A percentile compares a stretch with the other conserved stretches of the same genome.
These are phyloP conservation scores for Amiota minor DNA, from an alignment of 2,888 invertebrate genomes.

Conservation along the genomic window DNA sequence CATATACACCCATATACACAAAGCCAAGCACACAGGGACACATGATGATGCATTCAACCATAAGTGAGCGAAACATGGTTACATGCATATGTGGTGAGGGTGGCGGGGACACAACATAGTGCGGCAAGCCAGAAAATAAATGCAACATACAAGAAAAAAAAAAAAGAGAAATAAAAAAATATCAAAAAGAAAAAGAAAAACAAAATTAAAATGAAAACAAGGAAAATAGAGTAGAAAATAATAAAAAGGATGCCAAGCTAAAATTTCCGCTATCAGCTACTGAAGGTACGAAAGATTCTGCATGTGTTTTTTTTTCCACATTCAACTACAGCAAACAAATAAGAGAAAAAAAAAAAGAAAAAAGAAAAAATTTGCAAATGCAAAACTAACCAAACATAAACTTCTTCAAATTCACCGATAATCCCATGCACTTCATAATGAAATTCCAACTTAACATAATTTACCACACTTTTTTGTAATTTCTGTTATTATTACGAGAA, in stretches of 20 bases:
- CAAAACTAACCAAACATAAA: background rate
- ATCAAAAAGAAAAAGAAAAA: background rate
- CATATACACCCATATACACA: slow-evolving; percentile 34
- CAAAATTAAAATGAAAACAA: too few species aligned
- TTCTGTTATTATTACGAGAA: too few species aligned
- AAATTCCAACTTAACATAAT: too few species aligned
- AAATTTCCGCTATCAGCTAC: too few species aligned
- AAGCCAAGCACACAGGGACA: slow-evolving; percentile 40
- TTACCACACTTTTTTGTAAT: too few species aligned
- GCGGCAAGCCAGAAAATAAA: slow-evolving; percentile 3
- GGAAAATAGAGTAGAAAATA: background rate
- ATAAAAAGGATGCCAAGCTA: background rate
- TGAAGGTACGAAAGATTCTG: background rate
- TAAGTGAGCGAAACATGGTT: too few species aligned
- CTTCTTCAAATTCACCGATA: too few species aligned
- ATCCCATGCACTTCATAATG: too few species aligned
- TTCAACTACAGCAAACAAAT: background rate
- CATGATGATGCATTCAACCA: too few species aligned
- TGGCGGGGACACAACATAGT: too few species aligned
- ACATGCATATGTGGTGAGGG: too few species aligned
- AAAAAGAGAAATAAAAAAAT: background rate
- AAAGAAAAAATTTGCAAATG: background rate
- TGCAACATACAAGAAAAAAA: background rate
- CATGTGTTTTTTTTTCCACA: slow-evolving; percentile 16
- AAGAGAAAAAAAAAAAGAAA: background rate